Evolutionary conservation across 2,888 invertebrate species (phyloP).

Genomic region (Morpho achilles): DNA sequence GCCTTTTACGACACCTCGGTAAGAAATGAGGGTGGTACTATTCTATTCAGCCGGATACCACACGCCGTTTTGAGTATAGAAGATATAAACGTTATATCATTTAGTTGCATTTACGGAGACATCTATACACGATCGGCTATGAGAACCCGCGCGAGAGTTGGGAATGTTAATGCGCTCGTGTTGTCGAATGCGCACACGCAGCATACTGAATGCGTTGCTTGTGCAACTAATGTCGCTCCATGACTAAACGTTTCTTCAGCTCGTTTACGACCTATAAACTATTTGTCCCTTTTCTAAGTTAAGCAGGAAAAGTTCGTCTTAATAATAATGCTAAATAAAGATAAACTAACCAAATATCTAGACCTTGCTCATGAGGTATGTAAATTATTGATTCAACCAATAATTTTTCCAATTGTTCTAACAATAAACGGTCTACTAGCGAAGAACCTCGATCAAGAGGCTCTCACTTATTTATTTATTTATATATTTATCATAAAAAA

Average conservation of each 20-base stretch:
- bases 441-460: too few species aligned
- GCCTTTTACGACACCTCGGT: too few species aligned
- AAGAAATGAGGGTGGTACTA: too few species aligned
- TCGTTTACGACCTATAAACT: neutral
- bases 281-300: neutral
- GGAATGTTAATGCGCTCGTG: conserved; percentile 74
- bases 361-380: too few species aligned
- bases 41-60: too few species aligned
- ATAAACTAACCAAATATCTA: too few species aligned
- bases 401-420: too few species aligned
- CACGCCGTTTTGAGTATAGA: too few species aligned
- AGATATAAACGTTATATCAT: neutral
- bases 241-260: conserved; percentile 13
- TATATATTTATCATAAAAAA: too few species aligned
- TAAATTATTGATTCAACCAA: too few species aligned
- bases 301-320: neutral
- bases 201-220: conserved; percentile 54
- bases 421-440: too few species aligned
- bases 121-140: conserved; percentile 39
- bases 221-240: conserved; percentile 40
- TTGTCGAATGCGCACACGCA: conserved; percentile 52
- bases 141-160: conserved; percentile 64
- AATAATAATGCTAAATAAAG: neutral
- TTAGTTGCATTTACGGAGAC: conserved; percentile 6
- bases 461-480: too few species aligned